Evolutionary conservation across 2,888 invertebrate species (phyloP).

Genomic region (Drosophila setosimentum): DNA sequence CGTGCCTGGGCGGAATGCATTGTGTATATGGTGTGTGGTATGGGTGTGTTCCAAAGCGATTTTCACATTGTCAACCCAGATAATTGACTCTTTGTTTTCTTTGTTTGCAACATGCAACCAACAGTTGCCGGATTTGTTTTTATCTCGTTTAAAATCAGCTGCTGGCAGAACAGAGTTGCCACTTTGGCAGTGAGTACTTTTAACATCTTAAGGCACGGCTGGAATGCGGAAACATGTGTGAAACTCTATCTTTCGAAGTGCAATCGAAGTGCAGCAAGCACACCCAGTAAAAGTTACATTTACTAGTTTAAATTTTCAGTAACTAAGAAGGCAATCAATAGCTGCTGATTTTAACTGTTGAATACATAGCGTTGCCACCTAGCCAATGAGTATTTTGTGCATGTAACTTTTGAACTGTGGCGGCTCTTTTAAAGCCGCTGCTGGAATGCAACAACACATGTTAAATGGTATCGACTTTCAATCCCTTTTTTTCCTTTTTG

Average conservation of each 20-base stretch:
- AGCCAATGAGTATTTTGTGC: background rate
- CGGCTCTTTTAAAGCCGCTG: slow-evolving; percentile 15
- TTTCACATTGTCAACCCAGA: slow-evolving; percentile 44
- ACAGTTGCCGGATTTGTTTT: slow-evolving; percentile 26
- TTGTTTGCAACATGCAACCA: slow-evolving; percentile 35
- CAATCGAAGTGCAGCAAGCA: background rate
- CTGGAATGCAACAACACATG: slow-evolving; percentile 7
- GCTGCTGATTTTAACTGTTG: background rate
- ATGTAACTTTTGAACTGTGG: slow-evolving; percentile 32
- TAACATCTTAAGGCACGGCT: slow-evolving; percentile 5
- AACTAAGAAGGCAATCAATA: background rate
- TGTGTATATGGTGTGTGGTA: slow-evolving; percentile 11
- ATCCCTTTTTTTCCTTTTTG: slow-evolving; percentile 24
- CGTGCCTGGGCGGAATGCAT: slow-evolving; percentile 74
- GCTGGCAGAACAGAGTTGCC: slow-evolving; percentile 32
- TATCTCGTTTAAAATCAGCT: slow-evolving; percentile 30
- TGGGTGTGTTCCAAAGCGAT: slow-evolving; percentile 15
- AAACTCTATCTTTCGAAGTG: background rate
- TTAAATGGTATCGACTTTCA: slow-evolving; percentile 44
- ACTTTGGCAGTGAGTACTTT: slow-evolving; percentile 17
- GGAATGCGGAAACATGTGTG: background rate
- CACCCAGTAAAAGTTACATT: background rate
- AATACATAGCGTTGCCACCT: slow-evolving; percentile 26
- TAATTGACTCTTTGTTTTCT: slow-evolving; percentile 16
- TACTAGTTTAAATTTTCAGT: background rate